Percentiles rank a stretch among this genome's conserved stretches.
Conservation (phyloP, 2,888 invertebrate genomes). For the Tenthredo amoena region DNA sequence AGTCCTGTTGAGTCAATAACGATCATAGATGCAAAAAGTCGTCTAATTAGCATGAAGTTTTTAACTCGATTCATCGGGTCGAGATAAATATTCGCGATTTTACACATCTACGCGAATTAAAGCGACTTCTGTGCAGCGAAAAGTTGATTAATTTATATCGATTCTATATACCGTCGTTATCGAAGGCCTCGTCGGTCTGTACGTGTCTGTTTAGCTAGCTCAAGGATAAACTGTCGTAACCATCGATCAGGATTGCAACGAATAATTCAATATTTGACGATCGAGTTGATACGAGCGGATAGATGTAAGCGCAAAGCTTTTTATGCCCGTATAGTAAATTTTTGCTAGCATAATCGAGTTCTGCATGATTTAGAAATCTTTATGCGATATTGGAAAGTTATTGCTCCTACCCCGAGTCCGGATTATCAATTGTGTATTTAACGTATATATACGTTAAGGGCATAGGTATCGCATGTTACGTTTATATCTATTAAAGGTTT, state of each 20-base stretch:
- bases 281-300: too few species aligned
- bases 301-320: too few species aligned
- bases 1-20: not conserved
- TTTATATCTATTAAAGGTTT: not conserved
- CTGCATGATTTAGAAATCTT: too few species aligned
- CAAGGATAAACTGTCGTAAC: conserved; percentile 25
- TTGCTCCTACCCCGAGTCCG: too few species aligned
- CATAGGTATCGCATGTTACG: not conserved
- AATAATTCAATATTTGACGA: not conserved
- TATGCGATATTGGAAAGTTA: too few species aligned
- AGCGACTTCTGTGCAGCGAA: not conserved
- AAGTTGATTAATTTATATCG: not conserved
- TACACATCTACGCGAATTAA: not conserved
- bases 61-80: not conserved
- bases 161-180: not conserved
- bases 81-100: not conserved
- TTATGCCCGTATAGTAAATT: too few species aligned
- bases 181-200: not conserved
- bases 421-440: not conserved
- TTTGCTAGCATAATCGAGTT: too few species aligned
- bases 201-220: not conserved
- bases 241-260: conserved; percentile 4
- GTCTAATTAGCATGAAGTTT: not conserved
- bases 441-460: not conserved
- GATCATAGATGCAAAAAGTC: not conserved